Percentiles rank a stretch among this genome's conserved stretches.
Evolutionary conservation across 2,888 invertebrate genomes (phyloP).

Genomic region (Lochmaea crataegi): DNA sequence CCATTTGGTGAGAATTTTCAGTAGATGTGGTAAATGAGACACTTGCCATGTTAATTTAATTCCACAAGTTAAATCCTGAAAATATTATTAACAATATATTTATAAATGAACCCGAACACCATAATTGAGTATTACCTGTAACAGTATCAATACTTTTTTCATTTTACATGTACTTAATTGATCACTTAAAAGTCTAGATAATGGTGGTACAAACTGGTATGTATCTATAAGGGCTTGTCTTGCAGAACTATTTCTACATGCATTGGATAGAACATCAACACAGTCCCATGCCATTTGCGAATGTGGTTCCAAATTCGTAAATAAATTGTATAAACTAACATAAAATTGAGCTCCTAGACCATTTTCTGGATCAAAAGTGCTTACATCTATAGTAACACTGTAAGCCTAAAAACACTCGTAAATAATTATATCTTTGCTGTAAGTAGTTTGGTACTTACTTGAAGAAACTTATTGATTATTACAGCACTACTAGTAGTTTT

Average conservation of each 20-base stretch:
- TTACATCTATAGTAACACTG: conserved; percentile 73
- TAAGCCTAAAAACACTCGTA: conserved; percentile 68
- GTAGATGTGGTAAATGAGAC: conserved; percentile 76
- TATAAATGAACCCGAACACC: not conserved
- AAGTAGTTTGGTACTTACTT: conserved; percentile 46
- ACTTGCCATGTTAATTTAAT: conserved; percentile 85
- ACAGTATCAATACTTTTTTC: conserved; percentile 71
- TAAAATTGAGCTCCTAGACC: conserved; percentile 76
- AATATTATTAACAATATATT: conserved; percentile 37
- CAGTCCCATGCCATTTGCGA: conserved; percentile 75
- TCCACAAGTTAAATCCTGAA: conserved; percentile 81
- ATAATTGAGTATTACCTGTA: conserved; percentile 68
- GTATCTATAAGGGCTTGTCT: conserved; percentile 75
- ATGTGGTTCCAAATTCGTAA: conserved; percentile 69
- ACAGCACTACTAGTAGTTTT: conserved; percentile 48
- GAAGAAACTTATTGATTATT: conserved; percentile 52
- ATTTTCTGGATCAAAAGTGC: conserved; percentile 75
- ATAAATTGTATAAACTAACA: conserved; percentile 74
- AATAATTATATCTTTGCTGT: conserved; percentile 8
- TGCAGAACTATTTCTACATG: conserved; percentile 72
- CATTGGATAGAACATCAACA: conserved; percentile 73
- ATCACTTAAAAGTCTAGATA: conserved; percentile 72
- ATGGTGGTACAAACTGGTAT: conserved; percentile 76
- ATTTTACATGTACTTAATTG: conserved; percentile 74
- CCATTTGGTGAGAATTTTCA: conserved; percentile 76